phyloP scores from a whole-genome alignment of 2,797 vertebrate species.

The Ctenopoma kingsleyae region DNA sequence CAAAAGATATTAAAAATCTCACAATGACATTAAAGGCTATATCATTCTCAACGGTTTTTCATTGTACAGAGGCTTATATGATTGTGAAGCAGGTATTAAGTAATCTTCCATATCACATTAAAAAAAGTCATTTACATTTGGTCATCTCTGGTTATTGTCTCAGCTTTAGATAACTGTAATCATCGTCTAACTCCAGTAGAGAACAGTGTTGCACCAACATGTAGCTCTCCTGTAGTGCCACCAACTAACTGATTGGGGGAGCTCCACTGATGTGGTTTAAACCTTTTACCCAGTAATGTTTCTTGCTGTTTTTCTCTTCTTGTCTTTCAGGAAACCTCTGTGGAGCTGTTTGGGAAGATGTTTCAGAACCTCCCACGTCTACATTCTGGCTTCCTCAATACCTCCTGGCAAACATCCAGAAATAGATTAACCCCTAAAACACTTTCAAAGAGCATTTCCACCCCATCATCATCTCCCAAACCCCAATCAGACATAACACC shows the following conservation, averaged over 20 bases:
- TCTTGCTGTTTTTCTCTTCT: conserved; percentile 15
- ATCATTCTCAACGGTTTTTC: no score
- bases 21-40: no score
- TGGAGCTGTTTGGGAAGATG: conserved; percentile 75
- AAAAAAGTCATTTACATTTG: no score
- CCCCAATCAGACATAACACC: conserved; percentile 25
- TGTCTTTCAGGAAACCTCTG: conserved; percentile 80
- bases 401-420: conserved; percentile 61
- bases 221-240: neutral
- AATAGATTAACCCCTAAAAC: conserved; percentile 62
- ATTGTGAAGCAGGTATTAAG: no score
- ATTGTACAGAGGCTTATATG: no score
- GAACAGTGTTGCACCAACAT: conserved; percentile 46
- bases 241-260: conserved; percentile 16
- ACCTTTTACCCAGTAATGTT: conserved; percentile 1
- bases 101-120: no score
- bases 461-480: conserved; percentile 45
- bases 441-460: conserved; percentile 46
- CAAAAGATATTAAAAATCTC: no score
- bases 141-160: no score
- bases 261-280: conserved; percentile 17
- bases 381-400: conserved; percentile 64
- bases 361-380: conserved; percentile 80
- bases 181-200: conserved; percentile 37
- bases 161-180: conserved; percentile 22